Conservation (phyloP, 2,888 invertebrate species). For the Amphipoea oculea region DNA sequence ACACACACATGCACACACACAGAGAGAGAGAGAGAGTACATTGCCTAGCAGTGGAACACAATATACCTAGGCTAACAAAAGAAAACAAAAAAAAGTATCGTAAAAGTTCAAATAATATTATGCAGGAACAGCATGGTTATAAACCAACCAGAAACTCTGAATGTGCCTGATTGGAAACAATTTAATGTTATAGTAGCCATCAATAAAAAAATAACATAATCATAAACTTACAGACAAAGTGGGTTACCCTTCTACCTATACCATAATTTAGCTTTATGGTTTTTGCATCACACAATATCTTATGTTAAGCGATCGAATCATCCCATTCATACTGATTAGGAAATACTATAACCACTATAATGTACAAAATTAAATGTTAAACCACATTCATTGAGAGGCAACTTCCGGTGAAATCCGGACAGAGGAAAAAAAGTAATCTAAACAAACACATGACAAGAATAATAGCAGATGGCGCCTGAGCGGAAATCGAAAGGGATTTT, state of each 20-base stretch:
- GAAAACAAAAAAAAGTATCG: not conserved
- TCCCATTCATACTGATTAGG: conserved; percentile 52
- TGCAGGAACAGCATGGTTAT: not conserved
- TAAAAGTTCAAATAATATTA: not conserved
- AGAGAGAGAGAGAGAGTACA: too few species aligned
- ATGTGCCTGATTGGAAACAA: not conserved
- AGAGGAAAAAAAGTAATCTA: conserved; percentile 81
- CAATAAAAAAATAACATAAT: conserved; percentile 17
- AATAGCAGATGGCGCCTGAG: conserved; percentile 88
- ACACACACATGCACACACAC: too few species aligned
- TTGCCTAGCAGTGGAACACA: not conserved
- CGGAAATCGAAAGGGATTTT: conserved; percentile 90
- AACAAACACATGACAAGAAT: conserved; percentile 87
- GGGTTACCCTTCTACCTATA: not conserved
- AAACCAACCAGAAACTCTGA: conserved; percentile 13
- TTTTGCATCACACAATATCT: conserved; percentile 58
- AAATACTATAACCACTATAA: conserved; percentile 64
- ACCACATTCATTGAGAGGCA: conserved; percentile 76
- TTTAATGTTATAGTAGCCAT: conserved; percentile 19
- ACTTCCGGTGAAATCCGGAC: conserved; percentile 87
- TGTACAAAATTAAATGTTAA: conserved; percentile 79
- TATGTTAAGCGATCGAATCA: conserved; percentile 40
- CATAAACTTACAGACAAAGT: conserved; percentile 24
- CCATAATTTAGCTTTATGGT: conserved; percentile 46
- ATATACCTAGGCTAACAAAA: not conserved